Evolutionary conservation across 1,140 invertebrate species (phyloP).

Genomic region (Listronotus bonariensis): DNA sequence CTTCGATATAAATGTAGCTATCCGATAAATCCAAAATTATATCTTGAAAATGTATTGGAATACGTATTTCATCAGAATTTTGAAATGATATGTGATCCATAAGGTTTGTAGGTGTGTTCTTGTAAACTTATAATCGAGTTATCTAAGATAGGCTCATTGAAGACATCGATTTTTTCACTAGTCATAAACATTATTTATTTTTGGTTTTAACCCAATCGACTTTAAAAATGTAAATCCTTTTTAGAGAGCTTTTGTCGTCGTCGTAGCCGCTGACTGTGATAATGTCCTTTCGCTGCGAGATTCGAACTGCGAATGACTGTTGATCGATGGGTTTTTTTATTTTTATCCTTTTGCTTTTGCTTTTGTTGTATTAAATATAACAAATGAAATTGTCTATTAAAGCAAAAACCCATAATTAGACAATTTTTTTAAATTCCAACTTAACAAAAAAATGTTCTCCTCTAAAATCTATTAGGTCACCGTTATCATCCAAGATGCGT

Average conservation of each 20-base stretch:
- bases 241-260: too few relatives aligned
- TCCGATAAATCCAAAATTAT: conserved; percentile 38
- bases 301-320: too few relatives aligned
- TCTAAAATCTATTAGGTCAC: conserved; percentile 8
- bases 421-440: conserved; percentile 15
- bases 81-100: conserved; percentile 28
- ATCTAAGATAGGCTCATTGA: conserved; percentile 2
- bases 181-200: neutral
- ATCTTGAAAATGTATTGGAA: conserved; percentile 33
- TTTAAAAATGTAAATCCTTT: too few relatives aligned
- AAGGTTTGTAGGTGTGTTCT: conserved; percentile 35
- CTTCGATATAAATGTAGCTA: conserved; percentile 44
- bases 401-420: neutral
- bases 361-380: neutral
- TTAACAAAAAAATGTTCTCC: conserved; percentile 20
- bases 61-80: conserved; percentile 42
- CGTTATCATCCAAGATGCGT: conserved; percentile 20
- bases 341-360: too few relatives aligned
- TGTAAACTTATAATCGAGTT: conserved; percentile 14
- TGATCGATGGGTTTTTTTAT: too few relatives aligned
- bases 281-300: too few relatives aligned
- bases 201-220: too few relatives aligned
- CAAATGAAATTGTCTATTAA: neutral
- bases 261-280: too few relatives aligned
- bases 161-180: conserved; percentile 9